Evolutionary conservation across 1,140 invertebrate species (phyloP).

Genomic region (Eriocheir sinensis): DNA sequence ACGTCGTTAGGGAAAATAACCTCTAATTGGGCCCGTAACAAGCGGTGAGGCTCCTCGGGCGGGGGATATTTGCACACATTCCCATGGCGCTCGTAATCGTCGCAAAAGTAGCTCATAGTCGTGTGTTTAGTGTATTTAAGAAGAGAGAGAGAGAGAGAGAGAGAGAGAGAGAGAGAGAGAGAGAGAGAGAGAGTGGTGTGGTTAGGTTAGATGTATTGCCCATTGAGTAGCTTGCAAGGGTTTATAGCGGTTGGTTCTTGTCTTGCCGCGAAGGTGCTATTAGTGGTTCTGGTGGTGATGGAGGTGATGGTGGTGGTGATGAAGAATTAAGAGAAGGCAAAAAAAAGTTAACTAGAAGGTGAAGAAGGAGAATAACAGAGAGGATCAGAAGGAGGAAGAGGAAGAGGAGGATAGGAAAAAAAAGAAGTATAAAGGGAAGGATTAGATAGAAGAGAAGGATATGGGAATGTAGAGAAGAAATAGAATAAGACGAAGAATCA

Average conservation of each 20-base stretch:
- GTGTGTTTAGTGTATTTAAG: neutral
- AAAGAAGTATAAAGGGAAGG: neutral
- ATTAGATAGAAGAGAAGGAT: neutral
- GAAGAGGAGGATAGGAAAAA: neutral
- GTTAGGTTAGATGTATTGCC: neutral
- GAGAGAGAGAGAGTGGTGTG: too few species aligned
- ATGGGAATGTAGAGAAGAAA: neutral
- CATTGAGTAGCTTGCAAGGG: too few species aligned
- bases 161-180: too few species aligned
- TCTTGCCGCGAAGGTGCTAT: neutral
- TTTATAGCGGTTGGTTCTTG: neutral
- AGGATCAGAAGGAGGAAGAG: neutral
- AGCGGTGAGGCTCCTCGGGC: neutral
- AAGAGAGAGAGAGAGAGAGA: neutral
- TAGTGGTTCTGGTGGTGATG: neutral
- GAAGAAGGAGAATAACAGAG: neutral
- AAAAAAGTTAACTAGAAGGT: neutral
- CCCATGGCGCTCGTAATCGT: neutral
- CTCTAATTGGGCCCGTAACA: slow-evolving; percentile 52
- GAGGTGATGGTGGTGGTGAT: neutral
- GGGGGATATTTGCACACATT: slow-evolving; percentile 32
- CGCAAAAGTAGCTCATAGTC: too few species aligned
- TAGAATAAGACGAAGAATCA: neutral
- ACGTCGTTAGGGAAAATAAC: slow-evolving; percentile 27
- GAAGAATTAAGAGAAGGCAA: neutral